A percentile compares a stretch with the other conserved stretches of the same genome.
phyloP scores from a whole-genome alignment of 1,140 invertebrate genomes.

The Ladona fulva region DNA sequence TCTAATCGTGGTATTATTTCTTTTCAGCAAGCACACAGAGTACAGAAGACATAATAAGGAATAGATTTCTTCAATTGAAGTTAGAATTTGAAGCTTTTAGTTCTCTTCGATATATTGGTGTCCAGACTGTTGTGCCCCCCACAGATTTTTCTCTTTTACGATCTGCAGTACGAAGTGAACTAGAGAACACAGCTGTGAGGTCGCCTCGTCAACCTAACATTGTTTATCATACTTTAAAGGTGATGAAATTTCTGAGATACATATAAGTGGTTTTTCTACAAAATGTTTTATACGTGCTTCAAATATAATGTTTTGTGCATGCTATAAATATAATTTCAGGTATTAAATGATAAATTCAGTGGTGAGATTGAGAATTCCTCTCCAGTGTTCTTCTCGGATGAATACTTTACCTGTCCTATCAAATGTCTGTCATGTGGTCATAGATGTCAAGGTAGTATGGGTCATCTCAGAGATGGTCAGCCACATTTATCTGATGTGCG shows the following conservation, averaged over 20 bases:
- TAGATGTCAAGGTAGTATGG: conserved; percentile 66
- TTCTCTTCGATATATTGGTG: conserved; percentile 61
- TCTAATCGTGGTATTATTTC: conserved; percentile 12
- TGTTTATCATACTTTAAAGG: conserved; percentile 57
- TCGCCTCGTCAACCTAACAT: conserved; percentile 54
- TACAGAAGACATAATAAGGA: conserved; percentile 55
- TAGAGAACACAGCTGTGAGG: conserved; percentile 58
- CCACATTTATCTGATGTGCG: conserved; percentile 45
- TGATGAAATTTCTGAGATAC: conserved; percentile 27
- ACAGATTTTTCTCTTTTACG: conserved; percentile 49
- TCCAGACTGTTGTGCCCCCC: conserved; percentile 40
- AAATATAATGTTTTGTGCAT: neutral
- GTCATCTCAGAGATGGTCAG: conserved; percentile 59
- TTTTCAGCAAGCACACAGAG: conserved; percentile 44
- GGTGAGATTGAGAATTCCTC: conserved; percentile 52
- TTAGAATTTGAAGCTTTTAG: conserved; percentile 62
- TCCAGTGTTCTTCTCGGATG: conserved; percentile 61
- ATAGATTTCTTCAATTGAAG: conserved; percentile 51
- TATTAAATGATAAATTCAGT: conserved; percentile 68
- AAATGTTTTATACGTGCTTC: neutral
- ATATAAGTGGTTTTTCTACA: neutral
- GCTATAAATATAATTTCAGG: conserved; percentile 33
- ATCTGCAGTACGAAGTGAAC: conserved; percentile 43
- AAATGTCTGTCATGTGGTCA: conserved; percentile 62
- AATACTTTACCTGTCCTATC: conserved; percentile 68